Base-by-base conservation (phyloP, 2,113 vertebrate species). In the Fregata magnificens region DNA sequence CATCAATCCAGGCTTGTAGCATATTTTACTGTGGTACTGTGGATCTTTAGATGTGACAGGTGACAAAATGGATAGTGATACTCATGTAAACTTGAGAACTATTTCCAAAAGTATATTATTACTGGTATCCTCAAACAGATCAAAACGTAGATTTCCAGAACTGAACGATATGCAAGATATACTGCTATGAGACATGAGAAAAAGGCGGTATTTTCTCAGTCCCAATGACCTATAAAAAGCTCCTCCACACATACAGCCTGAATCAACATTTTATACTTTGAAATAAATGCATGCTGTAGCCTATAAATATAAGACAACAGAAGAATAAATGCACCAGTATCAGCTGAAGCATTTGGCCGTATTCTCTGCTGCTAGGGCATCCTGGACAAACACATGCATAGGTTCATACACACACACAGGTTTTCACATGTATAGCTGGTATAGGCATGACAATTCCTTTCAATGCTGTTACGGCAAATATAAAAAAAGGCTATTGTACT, bases 61-160 rank as follows among this genome's bases (percentile, higher is more conserved):
- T 97, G 88, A 94, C 74, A 95, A 95, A 96, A 95, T 79, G 79
- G 86, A 80, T 93, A 88, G 88, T 47, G 81, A 89, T 95, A 87
- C 47, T 93, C 58, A 61, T 62, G 49, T 80, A 92, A 96, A 95
- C 77, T 89, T 25, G 36, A 95, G 72, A 93, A 95, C 84, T 91
- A 45, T 91, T 92, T 93, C 77, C 78, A 80, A 90, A 95, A 90
- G 83, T 91, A 25, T 93, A 81, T 84, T 96, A 92, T 93, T 90
- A 86, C 80, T 49, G 65, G 63, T 93, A 95, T 92, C 72, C 80
- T 95, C 73, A 86, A 84, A 74, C 53, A 91, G 89, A 96, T 97
- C 79, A 97, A 97, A 94, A 95, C 1, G 2, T 22, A 93, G 50
- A 78, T 92, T 93, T 90, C 76, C 63, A 94, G 85, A 74, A 78